Conservation (phyloP, 2,113 vertebrate species). For the Tragelaphus strepsiceros region DNA sequence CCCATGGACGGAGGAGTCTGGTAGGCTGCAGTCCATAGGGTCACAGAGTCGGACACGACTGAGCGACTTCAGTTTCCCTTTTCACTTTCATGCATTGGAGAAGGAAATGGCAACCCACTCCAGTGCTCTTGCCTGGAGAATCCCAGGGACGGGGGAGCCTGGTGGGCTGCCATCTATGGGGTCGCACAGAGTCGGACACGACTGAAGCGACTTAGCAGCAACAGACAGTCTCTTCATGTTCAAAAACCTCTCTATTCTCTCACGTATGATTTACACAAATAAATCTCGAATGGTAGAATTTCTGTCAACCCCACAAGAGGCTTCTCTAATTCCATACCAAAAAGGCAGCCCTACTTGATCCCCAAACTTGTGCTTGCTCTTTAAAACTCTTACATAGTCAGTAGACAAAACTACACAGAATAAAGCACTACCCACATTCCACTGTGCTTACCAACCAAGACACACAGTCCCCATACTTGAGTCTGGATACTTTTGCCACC, state of each 20-base stretch:
- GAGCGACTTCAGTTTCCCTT: no score
- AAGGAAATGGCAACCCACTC: background rate
- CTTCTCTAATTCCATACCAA: background rate
- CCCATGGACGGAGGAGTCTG: background rate
- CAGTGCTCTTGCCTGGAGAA: background rate
- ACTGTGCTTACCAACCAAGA: background rate
- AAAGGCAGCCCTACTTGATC: background rate
- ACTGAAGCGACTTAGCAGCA: background rate
- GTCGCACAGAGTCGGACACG: rapidly evolving
- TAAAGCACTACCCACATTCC: background rate
- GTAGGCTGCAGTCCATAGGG: background rate
- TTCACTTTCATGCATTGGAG: background rate
- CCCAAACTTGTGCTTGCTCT: background rate
- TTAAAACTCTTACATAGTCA: background rate
- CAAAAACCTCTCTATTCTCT: background rate
- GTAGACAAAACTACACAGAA: background rate
- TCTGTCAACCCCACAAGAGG: background rate
- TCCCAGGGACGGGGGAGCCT: background rate
- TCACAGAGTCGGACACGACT: background rate
- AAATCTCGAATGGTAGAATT: background rate
- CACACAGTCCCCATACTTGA: background rate
- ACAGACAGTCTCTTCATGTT: background rate
- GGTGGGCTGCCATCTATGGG: background rate
- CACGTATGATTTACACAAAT: background rate
- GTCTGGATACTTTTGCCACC: background rate